Evolutionary conservation across 2,113 vertebrate species (phyloP).

Genomic region (Cryptotis parvus): DNA sequence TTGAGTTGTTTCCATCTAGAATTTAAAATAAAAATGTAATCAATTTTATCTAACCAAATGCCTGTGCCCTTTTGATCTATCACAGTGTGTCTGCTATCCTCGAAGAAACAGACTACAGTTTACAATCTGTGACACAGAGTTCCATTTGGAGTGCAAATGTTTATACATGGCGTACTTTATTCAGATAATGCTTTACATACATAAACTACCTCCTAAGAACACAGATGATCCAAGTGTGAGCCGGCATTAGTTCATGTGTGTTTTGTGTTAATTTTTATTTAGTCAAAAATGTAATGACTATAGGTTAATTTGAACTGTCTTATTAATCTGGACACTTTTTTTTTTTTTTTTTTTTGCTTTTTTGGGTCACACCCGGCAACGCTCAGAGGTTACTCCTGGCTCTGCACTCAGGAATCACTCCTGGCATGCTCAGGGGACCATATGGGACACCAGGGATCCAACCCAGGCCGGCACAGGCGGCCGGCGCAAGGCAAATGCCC

Average conservation of each 20-base stretch:
- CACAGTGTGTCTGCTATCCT: neutral
- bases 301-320: neutral
- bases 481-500: no score
- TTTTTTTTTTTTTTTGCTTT: no score
- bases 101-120: neutral
- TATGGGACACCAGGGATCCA: no score
- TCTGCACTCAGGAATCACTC: no score
- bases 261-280: neutral
- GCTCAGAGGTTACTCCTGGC: no score
- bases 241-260: no score
- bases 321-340: conserved; percentile 10
- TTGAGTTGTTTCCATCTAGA: neutral
- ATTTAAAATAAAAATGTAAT: neutral
- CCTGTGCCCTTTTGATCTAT: neutral
- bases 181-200: neutral
- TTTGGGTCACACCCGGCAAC: no score
- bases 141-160: neutral
- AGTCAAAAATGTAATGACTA: neutral
- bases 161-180: neutral
- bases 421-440: no score
- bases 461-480: no score
- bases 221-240: no score
- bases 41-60: neutral
- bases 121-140: neutral
- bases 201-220: neutral